A percentile compares a stretch with the other conserved stretches of the same genome.
Conservation (phyloP, 1,140 invertebrate species). For the Vollenhovia emeryi region DNA sequence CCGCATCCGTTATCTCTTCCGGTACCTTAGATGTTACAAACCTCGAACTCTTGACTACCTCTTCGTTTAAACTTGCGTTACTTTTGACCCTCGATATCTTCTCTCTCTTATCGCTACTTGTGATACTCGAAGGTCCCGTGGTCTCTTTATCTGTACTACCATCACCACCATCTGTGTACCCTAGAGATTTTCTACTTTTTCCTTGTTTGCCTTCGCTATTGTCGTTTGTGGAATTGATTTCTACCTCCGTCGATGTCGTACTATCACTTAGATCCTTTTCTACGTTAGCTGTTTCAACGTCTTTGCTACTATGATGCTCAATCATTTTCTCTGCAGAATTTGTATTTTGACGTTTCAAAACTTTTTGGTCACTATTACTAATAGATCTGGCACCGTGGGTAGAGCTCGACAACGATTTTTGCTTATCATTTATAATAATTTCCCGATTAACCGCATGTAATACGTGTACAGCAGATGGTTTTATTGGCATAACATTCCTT, state of each 20-base stretch:
- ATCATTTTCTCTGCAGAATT: conserved; percentile 63
- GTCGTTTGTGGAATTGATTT: conserved; percentile 38
- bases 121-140: conserved; percentile 15
- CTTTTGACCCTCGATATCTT: conserved; percentile 7
- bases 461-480: not conserved
- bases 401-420: conserved; percentile 58
- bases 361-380: conserved; percentile 48
- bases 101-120: not conserved
- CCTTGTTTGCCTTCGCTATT: conserved; percentile 53
- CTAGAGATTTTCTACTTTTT: conserved; percentile 55
- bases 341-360: conserved; percentile 41
- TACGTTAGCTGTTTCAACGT: conserved; percentile 49
- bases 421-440: conserved; percentile 48
- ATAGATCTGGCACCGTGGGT: conserved; percentile 35
- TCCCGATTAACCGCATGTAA: conserved; percentile 54
- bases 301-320: conserved; percentile 63
- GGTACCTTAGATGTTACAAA: conserved; percentile 81
- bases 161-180: not conserved
- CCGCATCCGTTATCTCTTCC: conserved; percentile 74
- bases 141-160: conserved; percentile 44
- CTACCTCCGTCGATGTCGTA: conserved; percentile 38
- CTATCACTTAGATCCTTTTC: conserved; percentile 54
- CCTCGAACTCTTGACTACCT: conserved; percentile 79
- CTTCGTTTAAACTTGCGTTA: conserved; percentile 63
- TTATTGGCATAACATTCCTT: conserved; percentile 31